phyloP scores from a whole-genome alignment of 2,113 vertebrate genomes.

The Nematolebias whitei region DNA sequence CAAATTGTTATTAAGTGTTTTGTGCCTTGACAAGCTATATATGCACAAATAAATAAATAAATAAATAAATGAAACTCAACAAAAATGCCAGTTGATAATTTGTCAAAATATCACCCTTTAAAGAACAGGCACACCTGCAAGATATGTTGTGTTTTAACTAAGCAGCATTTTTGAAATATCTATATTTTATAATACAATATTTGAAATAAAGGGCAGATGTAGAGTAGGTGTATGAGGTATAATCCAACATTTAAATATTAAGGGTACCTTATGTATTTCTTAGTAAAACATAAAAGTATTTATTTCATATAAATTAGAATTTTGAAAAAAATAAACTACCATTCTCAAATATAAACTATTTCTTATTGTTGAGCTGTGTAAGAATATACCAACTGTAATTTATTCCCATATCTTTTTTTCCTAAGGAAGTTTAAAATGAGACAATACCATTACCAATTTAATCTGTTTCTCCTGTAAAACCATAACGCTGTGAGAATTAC shows the following conservation, averaged over 20 bases:
- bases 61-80: too few relatives aligned
- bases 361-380: background rate
- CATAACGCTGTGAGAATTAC: background rate
- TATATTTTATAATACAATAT: too few relatives aligned
- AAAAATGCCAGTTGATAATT: too few relatives aligned
- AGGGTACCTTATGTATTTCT: background rate
- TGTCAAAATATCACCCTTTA: too few relatives aligned
- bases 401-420: background rate
- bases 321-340: background rate
- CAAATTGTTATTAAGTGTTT: too few relatives aligned
- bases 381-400: background rate
- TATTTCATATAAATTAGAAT: background rate
- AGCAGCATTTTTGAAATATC: too few relatives aligned
- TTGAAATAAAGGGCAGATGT: too few relatives aligned
- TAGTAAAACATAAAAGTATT: background rate
- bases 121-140: too few relatives aligned
- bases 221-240: too few relatives aligned
- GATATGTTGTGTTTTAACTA: too few relatives aligned
- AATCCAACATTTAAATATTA: background rate
- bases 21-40: too few relatives aligned
- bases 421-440: background rate
- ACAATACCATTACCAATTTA: conserved; percentile 1
- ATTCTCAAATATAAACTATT: background rate
- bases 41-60: too few relatives aligned
- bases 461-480: background rate